Conservation (phyloP, 2,888 invertebrate genomes). For the Ceramica pisi region DNA sequence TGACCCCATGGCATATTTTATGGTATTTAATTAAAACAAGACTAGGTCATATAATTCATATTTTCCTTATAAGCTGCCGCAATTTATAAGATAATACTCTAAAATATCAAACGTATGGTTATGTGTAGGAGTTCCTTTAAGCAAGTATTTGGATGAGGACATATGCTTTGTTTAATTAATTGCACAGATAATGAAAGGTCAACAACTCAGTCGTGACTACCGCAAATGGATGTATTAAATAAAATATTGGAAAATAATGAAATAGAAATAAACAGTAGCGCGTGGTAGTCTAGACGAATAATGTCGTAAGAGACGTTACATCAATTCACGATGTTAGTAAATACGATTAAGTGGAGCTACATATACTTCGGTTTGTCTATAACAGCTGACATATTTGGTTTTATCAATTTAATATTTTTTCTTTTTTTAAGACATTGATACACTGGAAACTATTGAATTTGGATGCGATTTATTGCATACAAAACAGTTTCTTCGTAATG, state of each 20-base stretch:
- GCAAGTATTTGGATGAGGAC: slow-evolving; percentile 12
- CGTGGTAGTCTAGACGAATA: neutral
- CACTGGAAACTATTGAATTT: too few species aligned
- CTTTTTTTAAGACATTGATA: too few species aligned
- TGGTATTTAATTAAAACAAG: slow-evolving; percentile 42
- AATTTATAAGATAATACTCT: slow-evolving; percentile 12
- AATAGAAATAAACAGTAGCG: neutral
- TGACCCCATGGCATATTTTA: slow-evolving; percentile 24
- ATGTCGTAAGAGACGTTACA: slow-evolving; percentile 11
- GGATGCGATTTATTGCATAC: too few species aligned
- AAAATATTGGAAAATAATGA: slow-evolving; percentile 10
- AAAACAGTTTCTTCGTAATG: too few species aligned
- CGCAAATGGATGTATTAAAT: neutral
- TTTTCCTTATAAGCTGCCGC: slow-evolving; percentile 14
- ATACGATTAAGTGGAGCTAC: neutral
- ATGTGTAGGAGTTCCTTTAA: slow-evolving; percentile 29
- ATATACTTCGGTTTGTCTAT: accelerated
- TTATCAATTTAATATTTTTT: too few species aligned
- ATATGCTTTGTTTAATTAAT: slow-evolving; percentile 29
- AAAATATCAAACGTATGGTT: neutral
- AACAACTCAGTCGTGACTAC: slow-evolving; percentile 11
- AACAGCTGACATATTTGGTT: too few species aligned
- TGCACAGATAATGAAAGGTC: slow-evolving; percentile 25
- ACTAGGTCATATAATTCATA: slow-evolving; percentile 17
- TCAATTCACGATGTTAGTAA: neutral